Conservation (phyloP, 2,113 vertebrate genomes). For the Lanius ludovicianus region DNA sequence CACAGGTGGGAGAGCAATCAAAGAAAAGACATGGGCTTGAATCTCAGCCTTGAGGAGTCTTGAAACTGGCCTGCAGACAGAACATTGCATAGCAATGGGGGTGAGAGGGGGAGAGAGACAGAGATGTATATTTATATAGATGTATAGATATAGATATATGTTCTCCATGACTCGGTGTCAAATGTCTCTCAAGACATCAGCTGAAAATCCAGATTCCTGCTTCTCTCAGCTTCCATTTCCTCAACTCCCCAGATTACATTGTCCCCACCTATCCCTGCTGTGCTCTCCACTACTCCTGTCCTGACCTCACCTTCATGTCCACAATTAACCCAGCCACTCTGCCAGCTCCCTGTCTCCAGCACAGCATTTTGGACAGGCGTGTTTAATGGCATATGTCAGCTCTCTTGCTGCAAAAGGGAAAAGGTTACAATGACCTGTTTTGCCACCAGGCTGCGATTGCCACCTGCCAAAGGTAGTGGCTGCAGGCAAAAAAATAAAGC, state of each 20-base stretch:
- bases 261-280: neutral
- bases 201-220: neutral
- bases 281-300: neutral
- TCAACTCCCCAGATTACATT: neutral
- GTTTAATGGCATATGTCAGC: neutral
- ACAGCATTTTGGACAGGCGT: neutral
- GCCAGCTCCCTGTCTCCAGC: neutral
- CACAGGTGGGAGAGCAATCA: neutral
- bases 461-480: neutral
- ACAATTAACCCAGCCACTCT: neutral
- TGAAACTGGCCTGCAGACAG: neutral
- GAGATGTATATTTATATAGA: too few species aligned
- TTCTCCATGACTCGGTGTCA: neutral
- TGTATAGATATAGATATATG: neutral
- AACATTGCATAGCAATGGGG: neutral
- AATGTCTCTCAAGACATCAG: neutral
- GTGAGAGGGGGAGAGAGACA: too few species aligned
- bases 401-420: neutral
- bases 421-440: neutral
- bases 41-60: neutral
- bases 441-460: neutral
- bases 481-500: neutral
- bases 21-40: neutral
- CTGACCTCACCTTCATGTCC: neutral
- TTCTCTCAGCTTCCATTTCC: neutral